Evolutionary conservation across 92 coral and sea anemone genomes (phyloP).

Genomic region (Phymanthus crucifer): DNA sequence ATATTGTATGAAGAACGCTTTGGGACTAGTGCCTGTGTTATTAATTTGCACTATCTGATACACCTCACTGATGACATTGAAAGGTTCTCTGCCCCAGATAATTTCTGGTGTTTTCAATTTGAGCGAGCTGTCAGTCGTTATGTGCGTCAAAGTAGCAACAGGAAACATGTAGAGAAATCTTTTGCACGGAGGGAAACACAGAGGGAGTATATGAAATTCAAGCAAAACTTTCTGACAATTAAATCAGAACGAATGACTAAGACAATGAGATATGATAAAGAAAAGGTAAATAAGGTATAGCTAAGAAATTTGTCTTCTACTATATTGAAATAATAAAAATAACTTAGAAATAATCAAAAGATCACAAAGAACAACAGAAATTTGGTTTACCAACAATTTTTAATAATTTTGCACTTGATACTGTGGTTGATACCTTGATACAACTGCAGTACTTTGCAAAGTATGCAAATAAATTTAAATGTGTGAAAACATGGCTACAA

Average conservation of each 20-base stretch:
- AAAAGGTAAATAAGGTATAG: background rate
- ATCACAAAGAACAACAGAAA: too few species aligned
- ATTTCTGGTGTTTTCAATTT: constrained; percentile 63
- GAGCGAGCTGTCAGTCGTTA: constrained; percentile 68
- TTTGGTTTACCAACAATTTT: too few species aligned
- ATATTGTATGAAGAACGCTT: constrained; percentile 50
- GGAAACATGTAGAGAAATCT: constrained; percentile 43
- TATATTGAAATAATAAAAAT: background rate
- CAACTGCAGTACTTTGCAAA: too few species aligned
- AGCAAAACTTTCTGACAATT: background rate
- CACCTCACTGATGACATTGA: constrained; percentile 51
- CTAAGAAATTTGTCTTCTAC: background rate
- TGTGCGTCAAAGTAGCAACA: constrained; percentile 60
- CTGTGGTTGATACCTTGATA: too few species aligned
- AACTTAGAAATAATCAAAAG: background rate
- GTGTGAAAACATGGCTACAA: too few species aligned
- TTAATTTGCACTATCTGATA: constrained; percentile 15
- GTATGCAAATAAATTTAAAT: too few species aligned
- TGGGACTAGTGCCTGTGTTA: constrained; percentile 57
- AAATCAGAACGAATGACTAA: background rate
- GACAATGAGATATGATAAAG: background rate
- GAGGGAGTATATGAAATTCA: constrained; percentile 42
- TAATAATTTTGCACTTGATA: too few species aligned
- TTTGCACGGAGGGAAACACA: constrained; percentile 50
- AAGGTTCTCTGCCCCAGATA: constrained; percentile 65